These are phyloP conservation scores for Pachycephala philippinensis DNA, from an alignment of 2,113 vertebrate species.

Conservation along the genomic window DNA sequence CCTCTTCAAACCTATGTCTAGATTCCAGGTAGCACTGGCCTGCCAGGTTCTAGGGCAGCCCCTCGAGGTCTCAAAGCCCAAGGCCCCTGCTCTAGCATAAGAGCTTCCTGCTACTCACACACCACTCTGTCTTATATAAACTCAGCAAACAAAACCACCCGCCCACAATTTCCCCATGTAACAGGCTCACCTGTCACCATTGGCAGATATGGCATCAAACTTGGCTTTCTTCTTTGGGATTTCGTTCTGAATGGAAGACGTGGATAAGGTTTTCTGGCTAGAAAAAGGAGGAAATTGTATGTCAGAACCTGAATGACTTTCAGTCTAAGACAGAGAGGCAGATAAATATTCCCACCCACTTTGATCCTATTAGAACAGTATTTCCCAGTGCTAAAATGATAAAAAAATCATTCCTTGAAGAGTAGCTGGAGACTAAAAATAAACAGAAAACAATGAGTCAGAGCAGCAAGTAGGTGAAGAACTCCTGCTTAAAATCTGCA, in stretches of 20 bases:
- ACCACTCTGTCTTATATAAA: neutral
- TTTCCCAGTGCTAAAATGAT: neutral
- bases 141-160: neutral
- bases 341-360: conserved; percentile 34
- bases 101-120: neutral
- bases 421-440: conserved; percentile 34
- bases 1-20: neutral
- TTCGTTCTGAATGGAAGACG: conserved; percentile 84
- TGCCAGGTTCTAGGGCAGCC: neutral
- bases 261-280: conserved; percentile 85
- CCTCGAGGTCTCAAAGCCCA: neutral
- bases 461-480: neutral
- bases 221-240: conserved; percentile 86
- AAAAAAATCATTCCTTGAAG: neutral
- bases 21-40: neutral
- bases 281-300: conserved; percentile 27
- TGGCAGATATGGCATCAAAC: conserved; percentile 80
- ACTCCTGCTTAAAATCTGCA: neutral
- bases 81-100: neutral
- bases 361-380: neutral
- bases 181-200: conserved; percentile 80
- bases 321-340: neutral
- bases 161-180: neutral
- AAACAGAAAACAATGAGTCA: conserved; percentile 11
- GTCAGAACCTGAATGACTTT: conserved; percentile 60